phyloP scores from a whole-genome alignment of 2,888 invertebrate genomes.

The Brassicogethes aeneus region DNA sequence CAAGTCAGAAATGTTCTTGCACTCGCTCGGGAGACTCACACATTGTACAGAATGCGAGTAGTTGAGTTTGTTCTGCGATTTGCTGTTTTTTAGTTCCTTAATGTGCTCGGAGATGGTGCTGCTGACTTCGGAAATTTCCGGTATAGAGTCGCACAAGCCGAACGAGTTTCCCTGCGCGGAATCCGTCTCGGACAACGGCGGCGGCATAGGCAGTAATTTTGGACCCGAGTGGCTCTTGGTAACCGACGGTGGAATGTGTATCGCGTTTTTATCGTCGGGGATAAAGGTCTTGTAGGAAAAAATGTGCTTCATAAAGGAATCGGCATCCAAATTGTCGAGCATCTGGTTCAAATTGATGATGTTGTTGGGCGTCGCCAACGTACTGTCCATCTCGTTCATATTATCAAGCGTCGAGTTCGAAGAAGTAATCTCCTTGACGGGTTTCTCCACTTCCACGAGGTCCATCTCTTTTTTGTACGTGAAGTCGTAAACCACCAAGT shows the following conservation, averaged over 20 bases:
- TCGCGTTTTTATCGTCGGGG: not conserved
- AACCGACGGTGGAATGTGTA: not conserved
- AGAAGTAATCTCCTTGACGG: not conserved
- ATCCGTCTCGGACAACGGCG: conserved; percentile 30
- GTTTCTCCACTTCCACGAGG: conserved; percentile 7
- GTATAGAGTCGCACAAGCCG: too few relatives aligned
- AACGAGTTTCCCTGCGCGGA: conserved; percentile 28
- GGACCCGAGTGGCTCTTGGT: conserved; percentile 28
- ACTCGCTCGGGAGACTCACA: conserved; percentile 45
- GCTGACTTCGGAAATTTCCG: conserved; percentile 28
- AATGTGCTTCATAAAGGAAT: conserved; percentile 3
- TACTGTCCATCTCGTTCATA: conserved; percentile 4
- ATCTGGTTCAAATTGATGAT: not conserved
- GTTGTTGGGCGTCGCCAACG: not conserved
- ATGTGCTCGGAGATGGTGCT: conserved; percentile 42
- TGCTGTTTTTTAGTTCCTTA: conserved; percentile 35
- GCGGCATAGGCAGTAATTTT: conserved; percentile 30
- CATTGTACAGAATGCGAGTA: conserved; percentile 49
- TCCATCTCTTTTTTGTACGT: conserved; percentile 48
- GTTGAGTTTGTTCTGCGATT: conserved; percentile 34
- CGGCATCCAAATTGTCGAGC: not conserved
- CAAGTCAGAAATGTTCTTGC: conserved; percentile 44
- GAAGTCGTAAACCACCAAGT: conserved; percentile 62
- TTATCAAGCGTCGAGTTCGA: conserved; percentile 8
- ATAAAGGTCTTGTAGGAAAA: not conserved